Base-by-base conservation (phyloP, 2,797 vertebrate species). In the Austrolebias charrua region DNA sequence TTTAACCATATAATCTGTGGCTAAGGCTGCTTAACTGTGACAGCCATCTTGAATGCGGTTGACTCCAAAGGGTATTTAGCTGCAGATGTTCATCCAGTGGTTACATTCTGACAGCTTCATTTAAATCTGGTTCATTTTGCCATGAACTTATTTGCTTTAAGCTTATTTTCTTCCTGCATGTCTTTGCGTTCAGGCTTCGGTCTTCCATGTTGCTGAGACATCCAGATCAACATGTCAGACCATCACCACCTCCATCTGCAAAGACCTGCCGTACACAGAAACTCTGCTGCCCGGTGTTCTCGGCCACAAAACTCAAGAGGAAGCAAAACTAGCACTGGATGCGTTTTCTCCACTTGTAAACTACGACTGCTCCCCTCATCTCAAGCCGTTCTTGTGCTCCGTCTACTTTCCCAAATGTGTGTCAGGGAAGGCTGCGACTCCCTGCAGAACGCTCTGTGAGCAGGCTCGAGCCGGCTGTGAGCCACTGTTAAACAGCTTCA, bases 351-450 rank as follows among this genome's bases (percentile, higher is more conserved):
- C 85, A 0, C 59, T 91, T 0, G 42, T 90, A 0, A 59, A 79
- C 4, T 44, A 73, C 29, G 29, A 7, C 0, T 91, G 91, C 65
- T 91, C 87, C 18, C 20, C 71, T 33, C 69, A 83, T 0, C 43
- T 92, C 20, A 85, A 84, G 80, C 35, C 60, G 0, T 90, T 92
- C 67, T 2, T 92, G 49, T 92, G 91, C 76, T 89, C 88, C 0
- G 12, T 87, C 45, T 86, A 74, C 52, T 45, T 55, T 0, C 90
- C 89, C 0, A 57, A 86, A 70, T 92, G 91, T 20, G 64, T 74
- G 60, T 44, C 48, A 0, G 90, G 89, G 6, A 68, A 2, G 10
- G 5, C 71, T 13, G 69, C 15, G 0, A 0, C 71, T 2, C 83
- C 88, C 40, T 90, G 90, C 76, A 86, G 69, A 3, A 71, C 49